Evolutionary conservation across 1,140 invertebrate species (phyloP), one percentile per base, ranked within the genome.

Genomic region (Neodiprion lecontei): DNA sequence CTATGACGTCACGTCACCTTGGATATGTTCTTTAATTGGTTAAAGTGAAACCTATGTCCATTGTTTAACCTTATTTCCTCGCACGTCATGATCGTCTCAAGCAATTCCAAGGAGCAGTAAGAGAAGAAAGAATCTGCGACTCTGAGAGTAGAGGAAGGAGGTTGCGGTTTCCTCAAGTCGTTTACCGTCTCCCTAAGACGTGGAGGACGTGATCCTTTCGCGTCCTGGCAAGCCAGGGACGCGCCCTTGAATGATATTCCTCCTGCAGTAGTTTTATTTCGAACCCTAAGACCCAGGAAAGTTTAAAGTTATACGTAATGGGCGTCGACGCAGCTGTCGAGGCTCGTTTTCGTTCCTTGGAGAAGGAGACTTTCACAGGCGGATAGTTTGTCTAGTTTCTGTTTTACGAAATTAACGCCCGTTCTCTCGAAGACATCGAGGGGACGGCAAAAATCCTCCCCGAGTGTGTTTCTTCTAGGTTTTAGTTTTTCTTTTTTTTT

Each of bases 151-250:
- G 85, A 84, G 74, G 79, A 80, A 80, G 81, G 79, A 86, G 87
- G 86, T 85, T 87, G 85, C 74, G 85, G 80, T 77, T 87, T 87
- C 87, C 86, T 82, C 77, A 85, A 87, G 78, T 83, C 81, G 87
- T 88, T 88, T 87, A 83, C 28, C 28, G 28, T 40, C 28, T 40
- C 28, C 28, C 28, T 40, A 40, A 40, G 28, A 40, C 28, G 28
- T 40, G 5, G 28, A 61, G 80, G 83, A 86, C 84, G 85, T 86
- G 84, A 87, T 85, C 81, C 80, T 86, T 83, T 78, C 78, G 77
- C 80, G 79, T 78, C 78, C 77, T 47, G 82, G 79, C 84, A 79
- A 73, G 40, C 21, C 66, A 69, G 74, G 75, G 72, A 40, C 28
- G 28, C 28, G 28, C 28, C 28, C 28, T 40, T 40, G 28, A 40